phyloP scores from a whole-genome alignment of 2,797 vertebrate genomes.

The Periophthalmus magnuspinnatus region DNA sequence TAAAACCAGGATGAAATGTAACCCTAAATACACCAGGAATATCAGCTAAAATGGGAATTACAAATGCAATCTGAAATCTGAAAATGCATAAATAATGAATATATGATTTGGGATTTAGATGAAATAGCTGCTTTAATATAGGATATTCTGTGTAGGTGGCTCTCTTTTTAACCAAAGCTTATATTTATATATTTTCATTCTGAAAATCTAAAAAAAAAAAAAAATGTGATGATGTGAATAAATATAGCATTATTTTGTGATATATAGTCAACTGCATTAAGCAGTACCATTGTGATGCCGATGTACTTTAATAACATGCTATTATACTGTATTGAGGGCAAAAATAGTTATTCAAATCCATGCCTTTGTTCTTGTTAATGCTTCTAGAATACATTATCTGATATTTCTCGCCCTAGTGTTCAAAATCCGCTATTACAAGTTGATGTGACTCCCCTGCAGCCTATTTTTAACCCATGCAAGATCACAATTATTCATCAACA shows the following conservation, averaged over 20 bases:
- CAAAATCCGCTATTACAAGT: background rate
- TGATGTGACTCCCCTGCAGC: too few species aligned
- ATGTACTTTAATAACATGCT: background rate
- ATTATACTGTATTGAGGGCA: background rate
- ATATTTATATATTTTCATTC: too few species aligned
- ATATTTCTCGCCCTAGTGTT: background rate
- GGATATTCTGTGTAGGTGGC: too few species aligned
- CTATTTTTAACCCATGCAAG: too few species aligned
- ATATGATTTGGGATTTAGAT: background rate
- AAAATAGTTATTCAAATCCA: background rate
- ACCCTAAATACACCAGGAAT: background rate
- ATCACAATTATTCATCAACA: background rate
- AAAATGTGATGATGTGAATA: background rate
- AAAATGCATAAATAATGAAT: background rate
- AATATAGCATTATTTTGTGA: background rate
- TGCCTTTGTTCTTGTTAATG: background rate
- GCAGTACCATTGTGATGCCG: too few species aligned
- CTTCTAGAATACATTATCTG: background rate
- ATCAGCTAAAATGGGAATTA: background rate
- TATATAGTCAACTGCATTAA: too few species aligned
- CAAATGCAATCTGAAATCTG: background rate
- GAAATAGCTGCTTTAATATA: background rate
- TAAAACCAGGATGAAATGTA: background rate
- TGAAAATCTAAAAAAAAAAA: background rate
- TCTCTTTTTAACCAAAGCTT: background rate